These are phyloP conservation scores for Bos javanicus DNA, from an alignment of 2,113 vertebrate species.

Conservation along the genomic window DNA sequence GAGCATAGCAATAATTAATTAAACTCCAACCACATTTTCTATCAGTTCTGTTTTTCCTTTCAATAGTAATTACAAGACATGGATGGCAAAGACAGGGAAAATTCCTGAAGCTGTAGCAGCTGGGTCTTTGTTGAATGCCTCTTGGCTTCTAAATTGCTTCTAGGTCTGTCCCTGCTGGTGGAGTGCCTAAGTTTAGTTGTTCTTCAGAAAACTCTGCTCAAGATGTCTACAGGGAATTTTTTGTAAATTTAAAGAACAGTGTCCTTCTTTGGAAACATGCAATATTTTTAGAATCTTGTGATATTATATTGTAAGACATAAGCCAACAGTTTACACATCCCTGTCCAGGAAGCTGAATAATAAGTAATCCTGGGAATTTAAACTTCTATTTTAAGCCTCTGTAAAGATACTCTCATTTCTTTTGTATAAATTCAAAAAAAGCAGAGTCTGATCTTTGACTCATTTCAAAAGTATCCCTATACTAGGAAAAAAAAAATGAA, in stretches of 20 bases:
- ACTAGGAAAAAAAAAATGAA: neutral
- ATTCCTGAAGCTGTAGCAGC: neutral
- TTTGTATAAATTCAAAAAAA: neutral
- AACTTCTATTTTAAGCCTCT: neutral
- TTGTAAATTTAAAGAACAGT: neutral
- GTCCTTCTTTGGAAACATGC: constrained; percentile 21
- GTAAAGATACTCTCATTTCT: neutral
- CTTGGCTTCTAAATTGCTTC: constrained; percentile 33
- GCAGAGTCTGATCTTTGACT: neutral
- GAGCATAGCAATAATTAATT: neutral
- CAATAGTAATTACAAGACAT: neutral
- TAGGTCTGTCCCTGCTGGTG: neutral
- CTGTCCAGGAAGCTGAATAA: neutral
- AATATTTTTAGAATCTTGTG: constrained; percentile 34
- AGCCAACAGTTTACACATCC: constrained; percentile 27
- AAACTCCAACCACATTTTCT: constrained; percentile 7
- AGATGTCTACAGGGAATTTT: neutral
- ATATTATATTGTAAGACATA: neutral
- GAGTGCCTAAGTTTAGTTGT: neutral
- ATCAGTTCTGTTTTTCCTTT: neutral
- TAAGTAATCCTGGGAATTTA: constrained; percentile 34
- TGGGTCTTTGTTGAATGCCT: neutral
- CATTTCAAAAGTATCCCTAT: neutral
- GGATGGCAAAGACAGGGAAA: neutral
- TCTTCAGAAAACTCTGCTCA: neutral